phyloP scores from a whole-genome alignment of 2,113 vertebrate species.

The Labeo catla region DNA sequence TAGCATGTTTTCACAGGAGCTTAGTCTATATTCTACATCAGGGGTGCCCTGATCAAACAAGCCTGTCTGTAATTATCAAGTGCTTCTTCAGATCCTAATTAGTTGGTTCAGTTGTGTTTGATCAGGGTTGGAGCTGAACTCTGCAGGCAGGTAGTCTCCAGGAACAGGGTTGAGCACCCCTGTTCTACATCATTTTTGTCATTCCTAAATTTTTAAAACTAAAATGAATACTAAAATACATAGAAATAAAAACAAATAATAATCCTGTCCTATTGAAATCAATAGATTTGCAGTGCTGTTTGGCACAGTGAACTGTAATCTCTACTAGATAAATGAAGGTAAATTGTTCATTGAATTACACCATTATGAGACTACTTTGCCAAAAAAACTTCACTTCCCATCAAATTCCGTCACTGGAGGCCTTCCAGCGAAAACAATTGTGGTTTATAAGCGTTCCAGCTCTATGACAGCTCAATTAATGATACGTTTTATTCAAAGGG shows the following conservation, averaged over 20 bases:
- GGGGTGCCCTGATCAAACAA: too few relatives aligned
- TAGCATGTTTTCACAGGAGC: too few relatives aligned
- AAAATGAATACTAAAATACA: neutral
- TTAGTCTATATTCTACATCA: too few relatives aligned
- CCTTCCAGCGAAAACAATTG: slow-evolving; percentile 53
- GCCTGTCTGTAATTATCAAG: too few relatives aligned
- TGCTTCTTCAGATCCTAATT: too few relatives aligned
- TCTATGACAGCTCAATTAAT: slow-evolving; percentile 47
- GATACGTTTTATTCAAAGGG: slow-evolving; percentile 26
- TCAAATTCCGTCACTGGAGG: slow-evolving; percentile 31
- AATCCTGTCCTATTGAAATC: neutral
- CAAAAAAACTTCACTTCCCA: slow-evolving; percentile 34
- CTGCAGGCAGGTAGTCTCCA: too few relatives aligned
- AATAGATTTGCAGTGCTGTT: neutral
- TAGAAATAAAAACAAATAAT: neutral
- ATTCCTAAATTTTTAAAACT: neutral
- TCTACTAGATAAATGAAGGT: slow-evolving; percentile 27
- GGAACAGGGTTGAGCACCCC: too few relatives aligned
- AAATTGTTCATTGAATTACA: slow-evolving; percentile 16
- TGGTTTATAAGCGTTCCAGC: slow-evolving; percentile 21
- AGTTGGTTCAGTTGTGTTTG: too few relatives aligned
- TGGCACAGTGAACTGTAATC: neutral
- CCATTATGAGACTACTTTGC: slow-evolving; percentile 21
- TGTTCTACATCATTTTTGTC: neutral
- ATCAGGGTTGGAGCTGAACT: too few relatives aligned